phyloP scores from a whole-genome alignment of 2,797 vertebrate genomes.

The Schizothorax lantsangensis region DNA sequence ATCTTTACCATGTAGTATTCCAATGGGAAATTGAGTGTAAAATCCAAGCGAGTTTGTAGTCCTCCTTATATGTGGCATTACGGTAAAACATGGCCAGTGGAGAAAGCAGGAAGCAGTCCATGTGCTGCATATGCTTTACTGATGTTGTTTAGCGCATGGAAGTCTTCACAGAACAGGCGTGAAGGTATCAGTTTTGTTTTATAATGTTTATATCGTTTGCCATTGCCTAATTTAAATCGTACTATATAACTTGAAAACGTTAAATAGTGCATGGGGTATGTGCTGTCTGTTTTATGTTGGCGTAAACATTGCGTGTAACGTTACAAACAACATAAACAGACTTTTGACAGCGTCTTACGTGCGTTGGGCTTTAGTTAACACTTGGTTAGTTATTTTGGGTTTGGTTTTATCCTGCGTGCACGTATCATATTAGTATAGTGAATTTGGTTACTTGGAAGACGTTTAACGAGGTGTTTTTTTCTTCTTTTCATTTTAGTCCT shows the following conservation, averaged over 20 bases:
- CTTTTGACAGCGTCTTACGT: background rate
- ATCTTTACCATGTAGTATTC: background rate
- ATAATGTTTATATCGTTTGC: background rate
- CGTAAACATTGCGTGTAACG: background rate
- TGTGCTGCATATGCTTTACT: conserved; percentile 21
- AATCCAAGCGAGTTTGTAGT: background rate
- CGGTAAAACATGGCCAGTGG: conserved; percentile 71
- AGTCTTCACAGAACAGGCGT: background rate
- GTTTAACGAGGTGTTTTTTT: background rate
- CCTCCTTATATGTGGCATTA: conserved; percentile 53
- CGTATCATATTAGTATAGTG: background rate
- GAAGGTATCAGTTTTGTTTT: conserved; percentile 39
- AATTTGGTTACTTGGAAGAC: background rate
- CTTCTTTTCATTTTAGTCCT: background rate
- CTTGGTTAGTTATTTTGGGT: background rate
- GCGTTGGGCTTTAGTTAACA: background rate
- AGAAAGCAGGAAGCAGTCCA: conserved; percentile 39
- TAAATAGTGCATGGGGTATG: background rate
- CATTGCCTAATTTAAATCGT: background rate
- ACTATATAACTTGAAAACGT: background rate
- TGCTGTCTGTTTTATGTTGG: background rate
- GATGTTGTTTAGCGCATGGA: background rate
- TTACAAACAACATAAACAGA: background rate
- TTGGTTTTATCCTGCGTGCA: background rate
- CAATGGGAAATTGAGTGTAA: background rate